These are phyloP conservation scores for Eremobia ochroleuca DNA, from an alignment of 2,888 invertebrate species.

Conservation along the genomic window DNA sequence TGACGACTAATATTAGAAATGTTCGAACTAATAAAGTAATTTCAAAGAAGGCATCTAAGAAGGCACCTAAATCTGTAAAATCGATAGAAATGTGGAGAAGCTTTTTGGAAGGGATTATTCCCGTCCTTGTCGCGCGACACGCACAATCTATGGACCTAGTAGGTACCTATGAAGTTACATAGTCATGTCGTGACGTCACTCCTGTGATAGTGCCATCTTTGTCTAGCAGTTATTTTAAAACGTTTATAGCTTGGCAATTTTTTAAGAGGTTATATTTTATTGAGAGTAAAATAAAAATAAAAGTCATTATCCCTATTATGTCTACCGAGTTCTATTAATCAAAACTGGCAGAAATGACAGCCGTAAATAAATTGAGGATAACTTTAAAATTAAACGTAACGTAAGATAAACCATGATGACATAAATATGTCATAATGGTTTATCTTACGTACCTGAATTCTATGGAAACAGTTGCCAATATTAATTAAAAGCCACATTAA, in stretches of 20 bases:
- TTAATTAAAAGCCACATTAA: conserved; percentile 10
- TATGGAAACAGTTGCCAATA: conserved; percentile 22
- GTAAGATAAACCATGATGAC: too few species aligned
- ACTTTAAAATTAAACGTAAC: too few species aligned
- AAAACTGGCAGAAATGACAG: conserved; percentile 13
- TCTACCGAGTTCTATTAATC: background rate
- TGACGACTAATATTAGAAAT: background rate
- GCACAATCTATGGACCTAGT: background rate
- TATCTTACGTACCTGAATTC: conserved; percentile 1
- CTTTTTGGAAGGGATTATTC: background rate
- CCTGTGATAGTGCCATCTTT: background rate
- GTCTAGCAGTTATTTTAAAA: background rate
- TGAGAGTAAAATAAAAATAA: background rate
- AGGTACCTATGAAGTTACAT: background rate
- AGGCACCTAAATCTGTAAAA: background rate
- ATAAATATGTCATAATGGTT: conserved; percentile 30
- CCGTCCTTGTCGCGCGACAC: background rate
- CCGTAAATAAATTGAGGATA: conserved; percentile 3
- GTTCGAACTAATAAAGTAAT: background rate
- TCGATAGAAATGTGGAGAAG: background rate
- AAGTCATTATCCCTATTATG: background rate
- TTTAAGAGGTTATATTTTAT: background rate
- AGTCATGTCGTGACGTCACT: background rate
- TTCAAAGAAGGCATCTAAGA: background rate
- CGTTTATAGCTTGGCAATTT: background rate